Evolutionary conservation across 2,888 invertebrate genomes (phyloP), one percentile per base, ranked within the genome.

Genomic region (Gisinianus flammeolus): DNA sequence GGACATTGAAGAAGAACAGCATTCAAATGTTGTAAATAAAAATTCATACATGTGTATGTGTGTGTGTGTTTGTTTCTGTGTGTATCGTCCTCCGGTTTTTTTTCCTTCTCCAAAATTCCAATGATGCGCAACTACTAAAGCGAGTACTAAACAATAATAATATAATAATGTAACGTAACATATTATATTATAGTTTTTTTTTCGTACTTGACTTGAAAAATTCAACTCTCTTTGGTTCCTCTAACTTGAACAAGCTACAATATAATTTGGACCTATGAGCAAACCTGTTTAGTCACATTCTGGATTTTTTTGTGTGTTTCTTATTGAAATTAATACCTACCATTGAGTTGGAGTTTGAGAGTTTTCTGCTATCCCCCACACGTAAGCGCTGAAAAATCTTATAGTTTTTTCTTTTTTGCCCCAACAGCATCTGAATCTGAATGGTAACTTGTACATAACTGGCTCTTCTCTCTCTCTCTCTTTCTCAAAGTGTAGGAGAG

Each of bases 261-360:
- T 76, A 54, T 54, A 68, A 68, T 76, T 76, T 76, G 33, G 54
- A 76, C 54, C 76, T 67, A 44, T 28, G 52, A 67, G 24, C 54
- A 64, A 74, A 76, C 76, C 76, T 68, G 76, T 76, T 76, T 76
- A 76, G 76, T 76, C 76, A 76, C 76, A 76, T 76, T 76, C 76
- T 76, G 67, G 67, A 76, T 76, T 76, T 76, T 76, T 76, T 73
- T 31, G n/a, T 22, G 31, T 67, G 33, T 68, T 68, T 72, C 72
- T 58, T 72, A 72, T 72, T 72, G 72, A 72, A 72, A 72, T 72
- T 72, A 72, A 72, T 72, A 72, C 56, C 58, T 72, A 72, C 72
- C 72, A 72, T 72, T 72, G 54, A 33, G 31, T 58, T 72, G 12
- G 44, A 44, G 35, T 35, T 35, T 35, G 35, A 35, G 44, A 44